Conservation (phyloP, 2,113 vertebrate species). For the Bombycilla garrulus region DNA sequence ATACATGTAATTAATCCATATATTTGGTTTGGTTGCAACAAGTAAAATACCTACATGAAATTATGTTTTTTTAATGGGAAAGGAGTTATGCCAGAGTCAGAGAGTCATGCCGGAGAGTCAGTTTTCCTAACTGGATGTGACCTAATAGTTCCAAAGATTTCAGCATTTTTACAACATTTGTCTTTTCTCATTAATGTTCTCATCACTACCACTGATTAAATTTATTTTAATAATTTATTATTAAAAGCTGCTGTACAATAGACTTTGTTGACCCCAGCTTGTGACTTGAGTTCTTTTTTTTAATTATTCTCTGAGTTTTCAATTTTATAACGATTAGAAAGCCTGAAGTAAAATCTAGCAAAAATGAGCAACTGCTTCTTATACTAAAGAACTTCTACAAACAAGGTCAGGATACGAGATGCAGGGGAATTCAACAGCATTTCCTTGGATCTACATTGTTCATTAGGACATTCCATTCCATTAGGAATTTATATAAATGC, state of each 20-base stretch:
- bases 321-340: background rate
- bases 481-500: background rate
- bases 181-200: background rate
- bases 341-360: background rate
- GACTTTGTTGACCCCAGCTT: background rate
- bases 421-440: background rate
- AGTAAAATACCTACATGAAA: background rate
- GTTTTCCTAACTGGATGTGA: background rate
- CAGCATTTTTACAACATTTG: background rate
- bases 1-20: accelerated
- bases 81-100: accelerated
- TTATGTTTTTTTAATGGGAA: background rate
- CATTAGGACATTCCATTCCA: background rate
- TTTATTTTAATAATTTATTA: background rate
- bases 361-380: background rate
- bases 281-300: background rate
- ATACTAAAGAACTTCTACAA: background rate
- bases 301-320: background rate
- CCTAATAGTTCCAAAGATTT: background rate
- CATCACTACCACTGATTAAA: background rate
- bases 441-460: background rate
- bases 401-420: background rate
- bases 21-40: background rate
- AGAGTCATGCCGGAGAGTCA: no score
- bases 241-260: background rate